Evolutionary conservation across 2,113 vertebrate genomes (phyloP).

Genomic region (Ceyx cyanopectus): DNA sequence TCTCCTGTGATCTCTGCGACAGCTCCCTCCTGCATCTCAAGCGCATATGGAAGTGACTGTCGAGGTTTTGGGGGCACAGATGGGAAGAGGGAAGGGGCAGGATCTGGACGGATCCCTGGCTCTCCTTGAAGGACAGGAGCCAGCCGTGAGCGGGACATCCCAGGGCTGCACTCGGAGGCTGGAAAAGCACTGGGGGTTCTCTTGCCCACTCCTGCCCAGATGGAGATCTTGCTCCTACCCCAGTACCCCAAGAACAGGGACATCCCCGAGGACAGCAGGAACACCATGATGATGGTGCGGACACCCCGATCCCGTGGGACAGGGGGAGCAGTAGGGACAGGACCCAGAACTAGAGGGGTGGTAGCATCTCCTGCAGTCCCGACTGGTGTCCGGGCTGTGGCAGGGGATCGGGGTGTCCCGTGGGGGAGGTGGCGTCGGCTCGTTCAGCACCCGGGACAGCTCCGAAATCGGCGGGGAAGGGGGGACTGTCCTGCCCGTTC

Average conservation of each 20-base stretch:
- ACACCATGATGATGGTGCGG: no score
- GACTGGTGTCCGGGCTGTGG: neutral
- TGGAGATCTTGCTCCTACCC: neutral
- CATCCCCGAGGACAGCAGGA: neutral
- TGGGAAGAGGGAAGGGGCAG: neutral
- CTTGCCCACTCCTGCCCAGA: neutral
- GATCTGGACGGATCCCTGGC: rapidly evolving
- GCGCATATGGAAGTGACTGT: rapidly evolving
- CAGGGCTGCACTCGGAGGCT: neutral
- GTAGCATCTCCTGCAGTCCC: neutral
- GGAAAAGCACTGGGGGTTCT: neutral
- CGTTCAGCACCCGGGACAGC: slow-evolving; percentile 48
- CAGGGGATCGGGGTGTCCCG: neutral
- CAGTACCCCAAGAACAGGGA: rapidly evolving
- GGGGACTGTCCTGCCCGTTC: neutral
- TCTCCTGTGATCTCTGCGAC: neutral
- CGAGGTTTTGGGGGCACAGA: rapidly evolving
- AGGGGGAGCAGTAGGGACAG: neutral
- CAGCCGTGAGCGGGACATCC: rapidly evolving
- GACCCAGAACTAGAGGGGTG: neutral
- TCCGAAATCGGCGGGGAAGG: neutral
- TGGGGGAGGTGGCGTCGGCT: neutral
- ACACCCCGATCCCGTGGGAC: neutral
- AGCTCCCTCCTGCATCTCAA: neutral
- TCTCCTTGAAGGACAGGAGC: neutral